Base-by-base conservation (phyloP, 2,113 vertebrate species). In the Heptranchias perlo region DNA sequence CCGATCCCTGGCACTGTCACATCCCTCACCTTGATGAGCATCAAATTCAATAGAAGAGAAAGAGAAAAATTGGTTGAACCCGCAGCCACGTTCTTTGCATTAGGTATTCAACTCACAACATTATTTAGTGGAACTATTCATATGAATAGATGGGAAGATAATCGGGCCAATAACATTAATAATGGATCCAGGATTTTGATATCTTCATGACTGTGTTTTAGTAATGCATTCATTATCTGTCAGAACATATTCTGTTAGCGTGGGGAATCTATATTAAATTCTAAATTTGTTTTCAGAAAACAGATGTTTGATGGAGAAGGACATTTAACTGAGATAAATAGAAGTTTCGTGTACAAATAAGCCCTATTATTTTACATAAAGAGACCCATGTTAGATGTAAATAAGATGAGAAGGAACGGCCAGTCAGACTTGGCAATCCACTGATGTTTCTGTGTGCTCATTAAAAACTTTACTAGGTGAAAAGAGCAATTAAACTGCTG, bases 261-360 rank as follows among this genome's bases (percentile, higher is more conserved):
- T 62, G n/a, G 62, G 35, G 58, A 62, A 92, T 61, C 1, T 62
- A 62, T 92, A 92, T 62, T 61, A 31, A 92, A n/a, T 23, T 92
- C 78, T 82, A 82, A 82, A 82, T 82, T 92, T 92, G 58, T 92
- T 92, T 92, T 92, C 89, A 92, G 89, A 47, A 35, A 92, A 92
- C 58, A 92, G 54, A 62, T 92, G 89, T 62, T 39, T 92, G 58
- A 92, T 92, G 58, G 62, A 92, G 35, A 62, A 92, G 54, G 35
- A 62, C 58, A 39, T 92, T 92, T n/a, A 62, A 62, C 89, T 39
- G 31, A 62, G 58, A 92, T 62, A 92, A 62, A 92, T 92, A n/a
- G 58, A 91, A 91, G 58, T 62, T 92, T 62, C n/a, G 76, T 62
- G 14, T 92, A 61, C 89, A 92, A 62, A 92, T 62, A n/a, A 92